phyloP scores from a whole-genome alignment of 2,113 vertebrate species.

The Typhlomys cinereus region DNA sequence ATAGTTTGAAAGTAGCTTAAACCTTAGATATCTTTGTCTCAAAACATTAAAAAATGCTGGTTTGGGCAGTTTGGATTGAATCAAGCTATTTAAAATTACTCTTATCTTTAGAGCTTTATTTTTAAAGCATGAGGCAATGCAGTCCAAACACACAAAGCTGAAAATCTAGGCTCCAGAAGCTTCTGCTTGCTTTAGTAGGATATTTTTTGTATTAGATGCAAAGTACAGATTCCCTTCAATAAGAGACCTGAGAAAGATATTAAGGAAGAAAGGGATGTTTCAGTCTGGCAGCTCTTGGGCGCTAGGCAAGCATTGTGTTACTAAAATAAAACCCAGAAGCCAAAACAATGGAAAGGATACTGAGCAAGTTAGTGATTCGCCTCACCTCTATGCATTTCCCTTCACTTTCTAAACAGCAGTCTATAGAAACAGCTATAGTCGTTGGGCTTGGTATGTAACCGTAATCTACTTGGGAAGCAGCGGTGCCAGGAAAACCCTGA shows the following conservation, averaged over 20 bases:
- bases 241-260: neutral
- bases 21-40: neutral
- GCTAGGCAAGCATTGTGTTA: too few relatives aligned
- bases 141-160: neutral
- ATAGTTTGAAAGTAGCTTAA: constrained; percentile 54
- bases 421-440: neutral
- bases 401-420: neutral
- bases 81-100: constrained; percentile 41
- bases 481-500: neutral
- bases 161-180: neutral
- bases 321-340: too few relatives aligned
- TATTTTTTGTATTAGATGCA: neutral
- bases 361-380: neutral
- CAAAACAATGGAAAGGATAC: constrained; percentile 4
- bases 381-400: neutral
- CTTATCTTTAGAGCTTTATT: constrained; percentile 7
- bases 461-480: neutral
- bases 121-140: constrained; percentile 6
- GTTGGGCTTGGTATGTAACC: neutral
- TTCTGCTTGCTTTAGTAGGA: constrained; percentile 1
- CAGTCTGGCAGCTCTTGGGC: too few relatives aligned
- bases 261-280: too few relatives aligned
- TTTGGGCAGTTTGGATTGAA: constrained; percentile 23
- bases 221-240: neutral
- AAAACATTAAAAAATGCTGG: neutral